Evolutionary conservation across 2,888 invertebrate species (phyloP).

Genomic region (Lepidocyrtoides sp.): DNA sequence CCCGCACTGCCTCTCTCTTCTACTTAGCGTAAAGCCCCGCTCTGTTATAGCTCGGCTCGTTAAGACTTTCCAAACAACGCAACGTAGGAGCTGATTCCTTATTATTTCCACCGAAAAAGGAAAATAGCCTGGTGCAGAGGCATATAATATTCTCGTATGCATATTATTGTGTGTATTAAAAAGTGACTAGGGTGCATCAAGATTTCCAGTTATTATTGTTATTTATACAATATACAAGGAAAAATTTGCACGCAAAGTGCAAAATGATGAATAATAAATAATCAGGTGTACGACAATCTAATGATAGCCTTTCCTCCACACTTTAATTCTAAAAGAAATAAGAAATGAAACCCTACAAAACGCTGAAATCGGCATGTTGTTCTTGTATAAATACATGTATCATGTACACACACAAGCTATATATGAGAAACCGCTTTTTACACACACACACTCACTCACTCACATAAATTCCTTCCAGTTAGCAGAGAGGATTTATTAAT

Average conservation of each 20-base stretch:
- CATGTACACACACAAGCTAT: background rate
- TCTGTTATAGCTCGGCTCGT: slow-evolving; percentile 73
- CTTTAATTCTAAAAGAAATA: slow-evolving; percentile 68
- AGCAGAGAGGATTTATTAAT: slow-evolving; percentile 65
- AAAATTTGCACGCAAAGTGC: slow-evolving; percentile 84
- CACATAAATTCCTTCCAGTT: slow-evolving; percentile 23
- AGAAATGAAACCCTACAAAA: slow-evolving; percentile 59
- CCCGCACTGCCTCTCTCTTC: slow-evolving; percentile 59
- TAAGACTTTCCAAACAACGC: slow-evolving; percentile 51
- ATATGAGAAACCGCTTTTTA: slow-evolving; percentile 63
- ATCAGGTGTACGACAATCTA: slow-evolving; percentile 83
- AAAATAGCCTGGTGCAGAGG: slow-evolving; percentile 62
- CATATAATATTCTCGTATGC: background rate
- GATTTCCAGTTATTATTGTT: slow-evolving; percentile 52
- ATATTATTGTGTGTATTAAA: slow-evolving; percentile 21
- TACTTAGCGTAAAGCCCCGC: slow-evolving; percentile 63
- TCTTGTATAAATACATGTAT: background rate
- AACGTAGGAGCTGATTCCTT: slow-evolving; percentile 75
- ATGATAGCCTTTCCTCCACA: slow-evolving; percentile 81
- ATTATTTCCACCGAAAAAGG: slow-evolving; percentile 80
- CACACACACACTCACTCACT: slow-evolving; percentile 27
- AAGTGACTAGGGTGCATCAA: slow-evolving; percentile 40
- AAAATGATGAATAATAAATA: slow-evolving; percentile 84
- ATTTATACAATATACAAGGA: slow-evolving; percentile 50
- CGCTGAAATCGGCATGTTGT: slow-evolving; percentile 37